Base-by-base conservation (phyloP, 2,797 vertebrate genomes). In the Pipistrellus pygmaeus region DNA sequence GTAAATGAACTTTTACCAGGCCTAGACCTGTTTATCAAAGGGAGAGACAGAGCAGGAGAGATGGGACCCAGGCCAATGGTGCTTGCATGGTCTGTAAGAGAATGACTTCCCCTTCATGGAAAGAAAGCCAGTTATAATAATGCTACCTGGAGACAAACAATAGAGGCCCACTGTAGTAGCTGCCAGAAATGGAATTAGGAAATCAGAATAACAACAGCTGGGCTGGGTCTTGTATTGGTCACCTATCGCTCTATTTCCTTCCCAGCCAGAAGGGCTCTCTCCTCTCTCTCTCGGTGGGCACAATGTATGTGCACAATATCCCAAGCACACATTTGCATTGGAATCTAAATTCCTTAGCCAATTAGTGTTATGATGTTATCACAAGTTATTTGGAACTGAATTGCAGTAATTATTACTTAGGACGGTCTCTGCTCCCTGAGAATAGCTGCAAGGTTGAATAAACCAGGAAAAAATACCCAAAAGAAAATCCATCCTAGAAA, bases 91-190 rank as follows among this genome's bases (percentile, higher is more conserved):
- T 96, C 86, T 94, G 5, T 85, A 88, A 89, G 69, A 95, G 85
- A 95, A 96, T 93, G 66, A 95, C 94, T 95, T 96, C 83, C 62
- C 57, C 72, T 95, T 93, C 68, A 69, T 85, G 94, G 90, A 97
- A 96, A 91, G 77, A 77, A 96, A 96, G 83, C 95, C 96, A 96
- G 93, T 96, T 92, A 62, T 86, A 94, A 96, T 92, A 92, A 95
- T 91, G 91, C 38, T 88, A 76, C 88, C 46, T 92, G 21, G 95
- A 94, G 64, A 93, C 72, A 96, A 97, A 97, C 96, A 97, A 96
- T 77, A 92, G 90, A 92, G 84, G 48, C 76, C 48, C 82, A 66
- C 78, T 84, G 90, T 85, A 68, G 62, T 88, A 82, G 73, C 25
- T 95, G 96, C 96, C 96, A 96, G 90, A 83, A 96, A 27, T 23